Conservation (phyloP, 1,140 invertebrate genomes). For the Diuraphis noxia region DNA sequence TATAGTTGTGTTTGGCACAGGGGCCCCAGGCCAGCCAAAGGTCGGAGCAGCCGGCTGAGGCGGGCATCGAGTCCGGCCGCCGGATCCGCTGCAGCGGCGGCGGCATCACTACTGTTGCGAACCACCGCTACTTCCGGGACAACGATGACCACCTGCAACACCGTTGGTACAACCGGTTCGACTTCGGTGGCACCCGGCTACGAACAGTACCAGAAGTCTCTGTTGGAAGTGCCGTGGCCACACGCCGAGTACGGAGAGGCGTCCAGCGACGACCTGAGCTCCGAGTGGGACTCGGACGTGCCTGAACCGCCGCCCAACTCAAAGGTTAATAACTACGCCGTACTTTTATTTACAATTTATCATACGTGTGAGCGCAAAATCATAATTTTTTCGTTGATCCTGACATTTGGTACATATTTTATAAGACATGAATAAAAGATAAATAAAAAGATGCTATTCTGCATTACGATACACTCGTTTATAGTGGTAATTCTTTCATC, state of each 20-base stretch:
- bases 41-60: slow-evolving; percentile 42
- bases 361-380: background rate
- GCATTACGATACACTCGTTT: background rate
- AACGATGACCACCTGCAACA: slow-evolving; percentile 58
- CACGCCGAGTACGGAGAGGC: slow-evolving; percentile 77
- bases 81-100: background rate
- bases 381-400: too few relatives aligned
- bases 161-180: slow-evolving; percentile 58
- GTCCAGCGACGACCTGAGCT: slow-evolving; percentile 84
- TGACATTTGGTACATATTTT: too few relatives aligned
- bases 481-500: too few relatives aligned
- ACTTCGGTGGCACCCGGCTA: slow-evolving; percentile 67
- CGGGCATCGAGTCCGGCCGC: background rate
- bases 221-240: slow-evolving; percentile 71
- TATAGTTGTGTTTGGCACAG: slow-evolving; percentile 29
- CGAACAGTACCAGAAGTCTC: slow-evolving; percentile 74
- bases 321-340: slow-evolving; percentile 40
- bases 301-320: slow-evolving; percentile 57
- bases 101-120: background rate
- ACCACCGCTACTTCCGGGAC: slow-evolving; percentile 53
- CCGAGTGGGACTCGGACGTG: slow-evolving; percentile 86
- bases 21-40: slow-evolving; percentile 36
- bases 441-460: background rate
- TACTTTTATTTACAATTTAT: background rate
- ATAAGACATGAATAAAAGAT: background rate